Base-by-base conservation (phyloP, 35 echinoderm and acorn worm species). In the Chiridota heheva region DNA sequence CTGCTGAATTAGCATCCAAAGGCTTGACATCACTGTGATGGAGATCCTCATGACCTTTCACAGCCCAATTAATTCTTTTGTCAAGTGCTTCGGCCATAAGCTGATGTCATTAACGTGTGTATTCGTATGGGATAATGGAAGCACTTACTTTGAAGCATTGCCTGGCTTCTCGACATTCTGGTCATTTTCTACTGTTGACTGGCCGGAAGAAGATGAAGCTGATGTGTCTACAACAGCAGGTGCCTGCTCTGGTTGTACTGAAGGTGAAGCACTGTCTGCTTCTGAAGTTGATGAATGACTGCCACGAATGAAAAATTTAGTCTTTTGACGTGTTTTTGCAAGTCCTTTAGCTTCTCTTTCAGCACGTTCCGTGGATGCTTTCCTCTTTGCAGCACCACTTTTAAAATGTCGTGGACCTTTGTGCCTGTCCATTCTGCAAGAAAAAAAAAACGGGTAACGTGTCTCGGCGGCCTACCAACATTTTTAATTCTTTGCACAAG, bases 371-470 rank as follows among this genome's bases (percentile, higher is more conserved):
- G n/a, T n/a, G n/a, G n/a, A n/a, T n/a, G n/a, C n/a, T n/a, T n/a
- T n/a, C n/a, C n/a, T n/a, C n/a, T n/a, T n/a, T n/a, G n/a, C n/a
- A n/a, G n/a, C n/a, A n/a, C n/a, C n/a, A n/a, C n/a, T n/a, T n/a
- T n/a, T n/a, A 55, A 55, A 55, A 55, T 55, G 49, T 55, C 1
- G 49, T 55, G 49, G 49, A 55, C 49, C 49, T 55, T 55, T 55
- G 49, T 55, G n/a, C 24, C 49, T 55, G 16, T 55, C 49, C 49
- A 55, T 55, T 55, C 49, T 55, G 49, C 24, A 55, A 55, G 24
- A 24, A 24, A 55, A 55, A 55, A n/a, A n/a, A n/a, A 55, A 55
- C 24, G 24, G 16, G 24, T 55, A 24, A 55, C 49, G 24, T 55
- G 49, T 55, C 49, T 55, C 49, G 49, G 49, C 24, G 49, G 49